These are phyloP conservation scores for Megalopta genalis DNA, from an alignment of 1,140 invertebrate species.

Conservation along the genomic window DNA sequence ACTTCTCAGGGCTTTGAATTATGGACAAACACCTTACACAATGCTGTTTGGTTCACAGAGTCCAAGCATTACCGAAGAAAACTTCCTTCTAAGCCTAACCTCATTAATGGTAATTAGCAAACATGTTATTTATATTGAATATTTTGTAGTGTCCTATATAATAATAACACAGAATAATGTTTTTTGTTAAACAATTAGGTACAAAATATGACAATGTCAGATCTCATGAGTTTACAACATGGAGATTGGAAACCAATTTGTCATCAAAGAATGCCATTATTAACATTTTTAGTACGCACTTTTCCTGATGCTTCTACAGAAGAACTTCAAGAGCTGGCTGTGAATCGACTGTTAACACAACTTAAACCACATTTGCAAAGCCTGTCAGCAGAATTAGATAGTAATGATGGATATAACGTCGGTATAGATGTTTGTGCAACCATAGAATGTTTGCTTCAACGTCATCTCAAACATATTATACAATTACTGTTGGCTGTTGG, in stretches of 20 bases:
- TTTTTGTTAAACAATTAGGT: not conserved
- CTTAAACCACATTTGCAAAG: conserved; percentile 54
- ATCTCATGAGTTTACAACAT: conserved; percentile 55
- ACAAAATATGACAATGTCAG: conserved; percentile 56
- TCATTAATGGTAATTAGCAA: conserved; percentile 60
- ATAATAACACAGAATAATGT: not conserved
- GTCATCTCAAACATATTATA: conserved; percentile 46
- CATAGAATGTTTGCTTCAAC: conserved; percentile 52
- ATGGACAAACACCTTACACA: not conserved
- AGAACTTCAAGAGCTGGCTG: conserved; percentile 55
- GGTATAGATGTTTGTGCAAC: conserved; percentile 67
- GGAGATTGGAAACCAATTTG: conserved; percentile 58
- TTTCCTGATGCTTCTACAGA: conserved; percentile 58
- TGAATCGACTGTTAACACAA: conserved; percentile 64
- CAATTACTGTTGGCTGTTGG: conserved; percentile 59
- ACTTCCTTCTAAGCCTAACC: conserved; percentile 62
- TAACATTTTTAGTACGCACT: conserved; percentile 61
- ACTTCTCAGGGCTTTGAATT: conserved; percentile 22
- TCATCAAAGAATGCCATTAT: conserved; percentile 62
- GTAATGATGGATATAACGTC: conserved; percentile 3
- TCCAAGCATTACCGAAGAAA: conserved; percentile 30
- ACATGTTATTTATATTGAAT: not conserved
- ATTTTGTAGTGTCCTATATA: not conserved
- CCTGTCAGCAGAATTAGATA: conserved; percentile 51
- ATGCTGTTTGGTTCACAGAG: conserved; percentile 24